Base-by-base conservation (phyloP, 2,113 vertebrate genomes). In the Hemiscyllium ocellatum region DNA sequence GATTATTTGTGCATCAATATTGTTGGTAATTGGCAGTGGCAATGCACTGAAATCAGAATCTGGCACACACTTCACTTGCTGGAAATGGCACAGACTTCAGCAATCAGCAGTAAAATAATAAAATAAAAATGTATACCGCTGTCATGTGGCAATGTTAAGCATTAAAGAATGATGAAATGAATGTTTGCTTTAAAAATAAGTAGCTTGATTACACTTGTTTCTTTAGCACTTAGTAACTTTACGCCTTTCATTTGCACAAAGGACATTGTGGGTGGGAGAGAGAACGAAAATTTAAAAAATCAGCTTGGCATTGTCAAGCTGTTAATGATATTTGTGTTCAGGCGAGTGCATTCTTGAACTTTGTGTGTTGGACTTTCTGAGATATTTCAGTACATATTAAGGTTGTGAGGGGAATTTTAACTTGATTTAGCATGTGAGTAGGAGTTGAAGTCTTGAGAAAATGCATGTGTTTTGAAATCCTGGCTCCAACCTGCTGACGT, bases 41-140 rank as follows among this genome's bases (percentile, higher is more conserved):
- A 37, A 68, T 93, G 19, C 89, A 93, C 6, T 93, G 33, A 93
- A 66, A 93, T 93, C 89, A 93, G 66, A n/a, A n/a, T 66, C n/a
- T 66, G 33, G 89, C 61, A 66, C 33, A 20, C 33, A 66, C 22
- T 93, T 17, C 8, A 66, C 61, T 33, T 65, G 37, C n/a, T 93
- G 61, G 89, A n/a, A 66, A 93, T 19, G 20, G 7, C 15, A 37
- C 33, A 91, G n/a, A 20, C 1, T 20, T 93, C 68, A 93, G 61
- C n/a, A 93, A 37, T 68, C 61, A 93, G 33, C 61, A n/a, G 61
- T 66, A 10, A 93, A 93, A 87, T 83, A 19, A 3, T 7, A 91
- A 65, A 65, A 66, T n/a, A 93, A 66, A 47, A 10, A 90, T 15
- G 15, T 56, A 61, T 61, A 65, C 33, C 19, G 15, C 33, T 33